phyloP scores from a whole-genome alignment of 2,113 vertebrate species.

The Atlantisia rogersi region DNA sequence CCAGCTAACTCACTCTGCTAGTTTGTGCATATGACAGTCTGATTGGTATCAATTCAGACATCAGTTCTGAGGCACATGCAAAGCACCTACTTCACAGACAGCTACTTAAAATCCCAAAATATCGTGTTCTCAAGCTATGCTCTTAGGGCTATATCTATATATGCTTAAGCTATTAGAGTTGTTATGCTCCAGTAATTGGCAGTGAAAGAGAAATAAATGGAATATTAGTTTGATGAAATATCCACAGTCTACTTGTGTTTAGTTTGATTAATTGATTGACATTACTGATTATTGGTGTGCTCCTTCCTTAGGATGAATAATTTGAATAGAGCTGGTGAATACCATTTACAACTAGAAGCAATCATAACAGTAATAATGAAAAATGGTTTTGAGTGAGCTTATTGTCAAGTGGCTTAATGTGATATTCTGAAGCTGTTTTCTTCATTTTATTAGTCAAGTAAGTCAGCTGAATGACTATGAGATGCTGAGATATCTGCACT shows the following conservation, averaged over 20 bases:
- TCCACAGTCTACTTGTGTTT: not conserved
- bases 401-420: not conserved
- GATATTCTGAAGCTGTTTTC: not conserved
- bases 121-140: not conserved
- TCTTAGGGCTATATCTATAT: no score
- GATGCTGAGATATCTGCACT: not conserved
- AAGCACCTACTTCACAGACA: not conserved
- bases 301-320: not conserved
- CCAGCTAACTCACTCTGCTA: not conserved
- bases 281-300: not conserved
- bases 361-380: not conserved
- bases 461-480: not conserved
- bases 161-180: not conserved
- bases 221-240: not conserved
- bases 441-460: not conserved
- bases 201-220: not conserved
- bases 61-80: accelerated
- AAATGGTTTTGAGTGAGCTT: not conserved
- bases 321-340: not conserved
- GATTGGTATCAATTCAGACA: not conserved
- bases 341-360: accelerated
- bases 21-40: not conserved
- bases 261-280: not conserved
- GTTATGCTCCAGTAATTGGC: not conserved
- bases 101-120: not conserved